These are phyloP conservation scores for Pachyrhynchus sulphureomaculatus DNA, from an alignment of 1,140 invertebrate genomes.

Conservation along the genomic window DNA sequence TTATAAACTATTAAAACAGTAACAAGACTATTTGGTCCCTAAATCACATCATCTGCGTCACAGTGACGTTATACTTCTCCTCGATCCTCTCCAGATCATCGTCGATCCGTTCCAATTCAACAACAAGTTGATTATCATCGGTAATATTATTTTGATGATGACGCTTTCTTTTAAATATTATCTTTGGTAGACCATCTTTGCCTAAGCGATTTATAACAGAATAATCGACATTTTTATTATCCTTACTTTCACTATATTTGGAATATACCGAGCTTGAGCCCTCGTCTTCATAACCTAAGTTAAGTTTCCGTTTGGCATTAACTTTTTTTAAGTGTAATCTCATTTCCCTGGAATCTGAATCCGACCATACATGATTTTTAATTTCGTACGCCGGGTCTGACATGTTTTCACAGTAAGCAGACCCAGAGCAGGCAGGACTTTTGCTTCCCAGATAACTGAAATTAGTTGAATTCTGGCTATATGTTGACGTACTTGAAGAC, in stretches of 20 bases:
- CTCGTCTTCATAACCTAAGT: constrained; percentile 17
- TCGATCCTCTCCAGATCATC: constrained; percentile 34
- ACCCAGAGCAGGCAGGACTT: not conserved
- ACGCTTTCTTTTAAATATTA: constrained; percentile 44
- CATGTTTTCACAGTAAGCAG: not conserved
- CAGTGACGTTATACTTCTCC: constrained; percentile 28
- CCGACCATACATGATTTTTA: constrained; percentile 5
- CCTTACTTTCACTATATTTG: constrained; percentile 9
- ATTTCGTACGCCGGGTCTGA: constrained; percentile 23
- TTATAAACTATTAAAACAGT: constrained; percentile 13
- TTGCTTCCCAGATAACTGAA: not conserved
- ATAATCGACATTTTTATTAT: constrained; percentile 32
- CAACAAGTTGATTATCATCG: constrained; percentile 36
- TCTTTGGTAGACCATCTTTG: constrained; percentile 39
- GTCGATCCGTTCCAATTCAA: constrained; percentile 37
- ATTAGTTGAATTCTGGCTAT: not conserved
- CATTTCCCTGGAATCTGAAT: constrained; percentile 18
- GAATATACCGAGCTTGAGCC: constrained; percentile 16
- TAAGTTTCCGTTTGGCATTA: constrained; percentile 24
- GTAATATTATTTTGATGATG: constrained; percentile 15
- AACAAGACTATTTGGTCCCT: constrained; percentile 40
- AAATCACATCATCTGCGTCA: constrained; percentile 30
- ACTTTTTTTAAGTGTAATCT: constrained; percentile 39
- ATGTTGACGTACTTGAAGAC: not conserved
- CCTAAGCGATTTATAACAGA: constrained; percentile 32